Evolutionary conservation across 2,888 invertebrate genomes (phyloP), one percentile per base, ranked within the genome.

Genomic region (Drosophila sordidula): DNA sequence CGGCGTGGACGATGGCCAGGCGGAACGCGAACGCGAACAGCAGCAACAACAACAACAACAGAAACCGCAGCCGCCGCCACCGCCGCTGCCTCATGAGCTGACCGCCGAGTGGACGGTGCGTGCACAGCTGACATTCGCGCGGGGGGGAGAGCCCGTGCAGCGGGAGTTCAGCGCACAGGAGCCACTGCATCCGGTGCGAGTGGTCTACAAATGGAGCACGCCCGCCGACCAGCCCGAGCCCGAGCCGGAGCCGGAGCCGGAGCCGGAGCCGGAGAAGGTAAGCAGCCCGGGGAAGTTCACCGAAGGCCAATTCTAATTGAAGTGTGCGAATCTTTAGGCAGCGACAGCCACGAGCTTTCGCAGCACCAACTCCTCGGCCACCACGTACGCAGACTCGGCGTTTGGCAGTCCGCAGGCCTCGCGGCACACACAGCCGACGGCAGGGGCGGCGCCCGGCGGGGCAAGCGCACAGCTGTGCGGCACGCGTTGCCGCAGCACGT

Each of bases 51-150:
- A 18, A 18, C 25, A 42, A n/a, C 3, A 34, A 12, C 14, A 51
- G 18, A 26, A 38, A 0, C 16, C 16, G 34, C 32, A 9, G 11
- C 22, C 32, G 18, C 32, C 22, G 6, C 32, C 4, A 32, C 42
- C 56, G 0, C 81, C 90, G 6, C 79, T 82, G 75, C 90, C 90
- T 0, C 91, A 90, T 49, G 93, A 93, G 75, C 70, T 93, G 39
- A 93, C 93, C 25, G 94, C 94, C 72, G 95, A 95, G 87, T 95
- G 95, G 95, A 94, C 94, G 38, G 94, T 95, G 80, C 95, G 93
- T 90, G 96, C 95, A 58, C 95, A 95, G 85, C 93, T 95, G 69
- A 95, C 94, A 11, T 91, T 91, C 67, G 93, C 94, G 41, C 95
- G 94, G 67, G 92, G 92, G 6, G 92, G 92, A 36, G 91, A 92